These are phyloP conservation scores for Chrysopa pallens DNA, from an alignment of 1,140 invertebrate genomes.

Conservation along the genomic window DNA sequence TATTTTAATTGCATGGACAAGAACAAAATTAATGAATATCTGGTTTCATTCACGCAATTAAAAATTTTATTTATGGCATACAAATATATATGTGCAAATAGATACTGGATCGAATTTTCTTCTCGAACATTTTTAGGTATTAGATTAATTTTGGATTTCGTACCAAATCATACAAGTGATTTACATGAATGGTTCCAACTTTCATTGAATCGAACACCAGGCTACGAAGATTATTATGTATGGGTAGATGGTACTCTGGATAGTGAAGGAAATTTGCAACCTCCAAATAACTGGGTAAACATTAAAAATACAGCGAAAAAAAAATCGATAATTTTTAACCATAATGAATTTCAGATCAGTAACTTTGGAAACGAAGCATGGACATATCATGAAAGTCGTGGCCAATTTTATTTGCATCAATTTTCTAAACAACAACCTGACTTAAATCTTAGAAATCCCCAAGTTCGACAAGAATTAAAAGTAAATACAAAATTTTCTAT, in stretches of 20 bases:
- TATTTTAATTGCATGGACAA: no score
- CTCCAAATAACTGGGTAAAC: slow-evolving; percentile 48
- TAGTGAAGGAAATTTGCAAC: slow-evolving; percentile 20
- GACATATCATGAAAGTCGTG: slow-evolving; percentile 39
- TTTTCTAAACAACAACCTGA: slow-evolving; percentile 50
- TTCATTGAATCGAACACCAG: slow-evolving; percentile 32
- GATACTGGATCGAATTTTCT: no score
- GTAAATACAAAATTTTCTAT: slow-evolving; percentile 12
- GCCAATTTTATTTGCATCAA: slow-evolving; percentile 54
- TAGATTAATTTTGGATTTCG: slow-evolving; percentile 41
- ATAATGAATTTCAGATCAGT: slow-evolving; percentile 14
- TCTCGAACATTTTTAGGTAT: slow-evolving; percentile 11
- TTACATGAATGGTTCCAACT: slow-evolving; percentile 51
- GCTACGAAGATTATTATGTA: slow-evolving; percentile 47
- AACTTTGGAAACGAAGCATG: slow-evolving; percentile 46
- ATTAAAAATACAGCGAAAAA: neutral
- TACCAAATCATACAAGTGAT: slow-evolving; percentile 53
- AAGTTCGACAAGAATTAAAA: slow-evolving; percentile 39
- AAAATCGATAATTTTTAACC: no score
- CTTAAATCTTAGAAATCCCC: slow-evolving; percentile 41
- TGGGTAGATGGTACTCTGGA: slow-evolving; percentile 37
- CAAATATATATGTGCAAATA: no score
- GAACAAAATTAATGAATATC: no score
- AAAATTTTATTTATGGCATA: no score
- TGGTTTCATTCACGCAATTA: no score